Percentiles rank a stretch among this genome's conserved stretches.
phyloP scores from a whole-genome alignment of 1,140 invertebrate genomes.

The Lordiphosa clarofinis region DNA sequence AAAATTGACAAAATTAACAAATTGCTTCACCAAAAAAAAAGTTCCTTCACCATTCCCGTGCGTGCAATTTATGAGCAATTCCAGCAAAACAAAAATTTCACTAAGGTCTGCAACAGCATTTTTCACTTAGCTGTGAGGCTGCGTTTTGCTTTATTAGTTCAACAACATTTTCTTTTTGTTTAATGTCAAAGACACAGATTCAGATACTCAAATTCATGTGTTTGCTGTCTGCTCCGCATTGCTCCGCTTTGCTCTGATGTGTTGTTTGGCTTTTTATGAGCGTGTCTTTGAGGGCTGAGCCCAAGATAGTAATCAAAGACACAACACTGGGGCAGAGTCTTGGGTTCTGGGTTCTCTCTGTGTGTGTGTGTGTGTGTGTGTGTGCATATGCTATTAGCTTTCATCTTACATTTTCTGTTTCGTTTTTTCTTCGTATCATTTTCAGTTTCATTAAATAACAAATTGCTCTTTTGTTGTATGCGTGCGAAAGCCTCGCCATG shows the following conservation, averaged over 20 bases:
- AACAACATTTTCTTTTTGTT: constrained; percentile 24
- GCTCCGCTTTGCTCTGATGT: constrained; percentile 8
- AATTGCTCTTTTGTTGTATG: constrained; percentile 55
- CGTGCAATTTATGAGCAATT: too few relatives aligned
- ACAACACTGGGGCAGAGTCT: constrained; percentile 11
- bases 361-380: constrained; percentile 22
- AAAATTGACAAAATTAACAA: too few relatives aligned
- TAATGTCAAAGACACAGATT: constrained; percentile 46
- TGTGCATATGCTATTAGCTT: constrained; percentile 58
- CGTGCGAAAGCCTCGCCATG: constrained; percentile 1
- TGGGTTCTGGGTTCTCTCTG: neutral
- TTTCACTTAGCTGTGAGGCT: constrained; percentile 43
- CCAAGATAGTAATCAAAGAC: constrained; percentile 15
- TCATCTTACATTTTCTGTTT: constrained; percentile 40
- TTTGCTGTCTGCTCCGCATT: constrained; percentile 1
- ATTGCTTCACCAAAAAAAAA: too few relatives aligned
- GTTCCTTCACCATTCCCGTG: too few relatives aligned
- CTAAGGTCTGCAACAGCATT: constrained; percentile 29
- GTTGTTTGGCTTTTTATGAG: constrained; percentile 33
- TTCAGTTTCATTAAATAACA: constrained; percentile 61
- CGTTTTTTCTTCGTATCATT: constrained; percentile 32
- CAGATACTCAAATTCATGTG: constrained; percentile 8
- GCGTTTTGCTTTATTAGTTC: constrained; percentile 47
- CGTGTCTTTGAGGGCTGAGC: constrained; percentile 11
- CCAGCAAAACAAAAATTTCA: neutral